Evolutionary conservation across 2,113 vertebrate genomes (phyloP).

Genomic region (Cyphomyrus discorhynchus): DNA sequence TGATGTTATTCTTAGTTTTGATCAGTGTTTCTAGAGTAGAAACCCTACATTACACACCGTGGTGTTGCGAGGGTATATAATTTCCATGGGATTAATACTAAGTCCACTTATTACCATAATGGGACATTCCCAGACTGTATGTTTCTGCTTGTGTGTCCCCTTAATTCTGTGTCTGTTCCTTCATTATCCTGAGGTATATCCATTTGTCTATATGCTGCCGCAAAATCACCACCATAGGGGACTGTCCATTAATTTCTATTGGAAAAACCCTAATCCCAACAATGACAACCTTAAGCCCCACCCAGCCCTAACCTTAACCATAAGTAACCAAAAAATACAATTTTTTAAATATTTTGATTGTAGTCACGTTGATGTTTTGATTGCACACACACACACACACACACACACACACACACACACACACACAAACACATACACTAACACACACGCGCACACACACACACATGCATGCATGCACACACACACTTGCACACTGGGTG

Average conservation of each 20-base stretch:
- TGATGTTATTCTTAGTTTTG: background rate
- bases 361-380: background rate
- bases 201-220: background rate
- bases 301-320: background rate
- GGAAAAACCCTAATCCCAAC: background rate
- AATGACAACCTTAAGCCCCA: background rate
- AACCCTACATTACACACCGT: background rate
- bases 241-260: background rate
- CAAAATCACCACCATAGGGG: background rate
- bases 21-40: background rate
- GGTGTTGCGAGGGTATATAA: background rate
- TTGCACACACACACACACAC: background rate
- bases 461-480: background rate
- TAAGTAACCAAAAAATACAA: background rate
- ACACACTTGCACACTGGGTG: background rate
- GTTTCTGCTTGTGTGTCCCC: background rate
- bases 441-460: background rate
- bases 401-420: background rate
- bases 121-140: background rate
- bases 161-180: background rate
- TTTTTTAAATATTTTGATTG: background rate
- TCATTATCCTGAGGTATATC: background rate
- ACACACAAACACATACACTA: too few species aligned
- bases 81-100: background rate
- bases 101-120: background rate